Conservation (phyloP, 1,140 invertebrate genomes). For the Drosophila watanabei region DNA sequence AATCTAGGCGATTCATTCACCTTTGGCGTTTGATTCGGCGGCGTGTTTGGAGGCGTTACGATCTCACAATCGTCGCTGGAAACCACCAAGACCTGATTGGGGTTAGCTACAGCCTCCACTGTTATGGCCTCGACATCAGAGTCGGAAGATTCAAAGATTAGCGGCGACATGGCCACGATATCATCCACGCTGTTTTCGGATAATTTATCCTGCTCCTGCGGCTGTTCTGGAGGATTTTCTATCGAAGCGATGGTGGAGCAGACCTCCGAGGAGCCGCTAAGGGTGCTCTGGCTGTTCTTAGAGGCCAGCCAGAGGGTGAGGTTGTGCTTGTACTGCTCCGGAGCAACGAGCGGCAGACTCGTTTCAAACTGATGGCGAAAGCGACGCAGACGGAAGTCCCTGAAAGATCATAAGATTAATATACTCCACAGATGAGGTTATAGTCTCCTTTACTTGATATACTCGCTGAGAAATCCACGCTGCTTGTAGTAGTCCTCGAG, state of each 20-base stretch:
- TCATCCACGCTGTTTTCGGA: constrained; percentile 70
- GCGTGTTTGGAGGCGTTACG: constrained; percentile 34
- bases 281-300: constrained; percentile 65
- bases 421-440: not conserved
- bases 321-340: constrained; percentile 69
- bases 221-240: constrained; percentile 42
- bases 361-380: constrained; percentile 80
- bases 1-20: constrained; percentile 5
- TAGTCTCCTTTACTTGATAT: constrained; percentile 62
- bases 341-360: constrained; percentile 63
- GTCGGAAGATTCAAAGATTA: constrained; percentile 74
- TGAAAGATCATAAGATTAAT: constrained; percentile 23
- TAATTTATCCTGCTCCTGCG: constrained; percentile 41
- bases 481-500: constrained; percentile 81
- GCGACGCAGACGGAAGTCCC: constrained; percentile 75
- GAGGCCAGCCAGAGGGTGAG: constrained; percentile 60
- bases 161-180: constrained; percentile 69
- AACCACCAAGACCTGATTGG: constrained; percentile 39
- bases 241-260: constrained; percentile 62
- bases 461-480: constrained; percentile 76
- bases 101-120: not conserved
- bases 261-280: constrained; percentile 55
- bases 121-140: constrained; percentile 51
- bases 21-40: not conserved
- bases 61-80: constrained; percentile 75